Conservation (phyloP, 2,888 invertebrate genomes). For the Augiades crinisus region DNA sequence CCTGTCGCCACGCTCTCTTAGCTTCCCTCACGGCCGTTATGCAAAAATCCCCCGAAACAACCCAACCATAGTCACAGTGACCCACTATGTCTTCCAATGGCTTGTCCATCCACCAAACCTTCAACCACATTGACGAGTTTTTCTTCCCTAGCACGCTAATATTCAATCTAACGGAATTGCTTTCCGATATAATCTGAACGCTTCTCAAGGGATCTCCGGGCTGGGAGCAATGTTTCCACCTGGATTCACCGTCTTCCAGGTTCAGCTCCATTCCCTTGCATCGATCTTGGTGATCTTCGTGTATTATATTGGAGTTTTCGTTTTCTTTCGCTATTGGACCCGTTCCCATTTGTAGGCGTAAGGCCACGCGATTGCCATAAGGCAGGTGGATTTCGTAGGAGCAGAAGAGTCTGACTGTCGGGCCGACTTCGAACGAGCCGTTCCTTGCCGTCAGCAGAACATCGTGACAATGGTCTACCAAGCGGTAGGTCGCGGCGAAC, state of each 20-base stretch:
- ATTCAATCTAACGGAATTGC: slow-evolving; percentile 78
- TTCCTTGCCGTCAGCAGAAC: slow-evolving; percentile 83
- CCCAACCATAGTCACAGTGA: slow-evolving; percentile 87
- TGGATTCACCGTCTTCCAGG: slow-evolving; percentile 80
- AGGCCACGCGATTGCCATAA: slow-evolving; percentile 85
- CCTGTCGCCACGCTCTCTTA: slow-evolving; percentile 83
- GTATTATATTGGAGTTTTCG: slow-evolving; percentile 58
- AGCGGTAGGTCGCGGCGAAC: slow-evolving; percentile 84
- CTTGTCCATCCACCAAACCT: slow-evolving; percentile 84
- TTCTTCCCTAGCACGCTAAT: slow-evolving; percentile 64
- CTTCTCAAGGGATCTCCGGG: slow-evolving; percentile 80
- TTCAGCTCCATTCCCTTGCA: slow-evolving; percentile 82
- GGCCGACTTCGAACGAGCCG: slow-evolving; percentile 84
- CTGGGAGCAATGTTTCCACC: slow-evolving; percentile 83
- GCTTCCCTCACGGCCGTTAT: slow-evolving; percentile 81
- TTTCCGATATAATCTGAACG: slow-evolving; percentile 82
- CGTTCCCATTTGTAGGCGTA: slow-evolving; percentile 82
- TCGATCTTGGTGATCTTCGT: slow-evolving; percentile 56
- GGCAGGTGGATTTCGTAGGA: slow-evolving; percentile 86
- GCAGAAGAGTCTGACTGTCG: slow-evolving; percentile 82
- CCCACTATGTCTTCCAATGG: slow-evolving; percentile 82
- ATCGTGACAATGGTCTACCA: slow-evolving; percentile 88
- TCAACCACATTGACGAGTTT: slow-evolving; percentile 75
- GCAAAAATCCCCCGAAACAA: slow-evolving; percentile 84
- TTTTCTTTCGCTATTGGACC: slow-evolving; percentile 57